Conservation (phyloP, 1,140 invertebrate genomes). For the Branchinecta lynchi region DNA sequence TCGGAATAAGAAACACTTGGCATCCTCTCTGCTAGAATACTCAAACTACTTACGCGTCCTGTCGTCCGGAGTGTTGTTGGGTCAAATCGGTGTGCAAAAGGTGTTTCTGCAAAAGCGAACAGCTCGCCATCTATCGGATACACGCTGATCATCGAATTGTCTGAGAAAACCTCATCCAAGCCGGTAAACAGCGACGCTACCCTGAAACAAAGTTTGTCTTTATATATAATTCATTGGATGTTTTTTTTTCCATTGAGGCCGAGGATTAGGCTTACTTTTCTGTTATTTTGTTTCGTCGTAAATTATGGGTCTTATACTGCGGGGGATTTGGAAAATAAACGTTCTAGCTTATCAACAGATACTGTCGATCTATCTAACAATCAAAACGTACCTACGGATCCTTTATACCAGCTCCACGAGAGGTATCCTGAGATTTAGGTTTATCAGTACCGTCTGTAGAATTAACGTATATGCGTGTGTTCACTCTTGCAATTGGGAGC, state of each 20-base stretch:
- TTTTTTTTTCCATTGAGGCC: no score
- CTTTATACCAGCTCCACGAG: no score
- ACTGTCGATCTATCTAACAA: no score
- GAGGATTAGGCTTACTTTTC: no score
- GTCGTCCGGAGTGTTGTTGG: conserved; percentile 47
- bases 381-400: no score
- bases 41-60: conserved; percentile 30
- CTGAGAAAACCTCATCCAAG: conserved; percentile 44
- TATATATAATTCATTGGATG: not conserved
- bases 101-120: conserved; percentile 63
- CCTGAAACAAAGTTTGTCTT: conserved; percentile 27
- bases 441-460: no score
- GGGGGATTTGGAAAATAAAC: no score
- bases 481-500: not conserved
- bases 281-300: no score
- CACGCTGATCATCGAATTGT: conserved; percentile 74
- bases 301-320: no score
- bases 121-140: conserved; percentile 72
- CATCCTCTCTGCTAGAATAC: not conserved
- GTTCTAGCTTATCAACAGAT: no score
- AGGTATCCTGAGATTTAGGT: no score
- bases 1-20: conserved; percentile 14
- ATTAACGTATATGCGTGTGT: no score
- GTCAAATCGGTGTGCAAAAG: conserved; percentile 61
- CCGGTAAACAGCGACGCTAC: conserved; percentile 49